phyloP scores from a whole-genome alignment of 2,888 invertebrate genomes.

The Orthosia cruda region DNA sequence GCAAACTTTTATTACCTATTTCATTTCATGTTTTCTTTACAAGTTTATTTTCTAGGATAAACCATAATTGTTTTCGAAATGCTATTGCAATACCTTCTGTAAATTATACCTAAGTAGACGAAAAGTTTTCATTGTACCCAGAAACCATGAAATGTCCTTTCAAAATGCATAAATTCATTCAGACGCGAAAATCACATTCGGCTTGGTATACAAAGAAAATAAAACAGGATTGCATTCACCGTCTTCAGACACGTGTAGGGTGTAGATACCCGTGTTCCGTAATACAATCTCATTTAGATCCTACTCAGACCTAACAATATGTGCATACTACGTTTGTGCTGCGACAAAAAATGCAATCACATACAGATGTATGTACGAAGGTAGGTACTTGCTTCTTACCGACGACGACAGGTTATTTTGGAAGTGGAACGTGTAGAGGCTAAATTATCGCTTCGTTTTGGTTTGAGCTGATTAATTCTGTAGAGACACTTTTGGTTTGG shows the following conservation, averaged over 20 bases:
- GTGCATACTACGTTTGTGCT: no score
- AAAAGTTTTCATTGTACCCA: no score
- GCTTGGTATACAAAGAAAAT: constrained; percentile 8
- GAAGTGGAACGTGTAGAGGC: no score
- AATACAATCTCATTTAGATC: constrained; percentile 39
- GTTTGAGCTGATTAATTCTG: not conserved
- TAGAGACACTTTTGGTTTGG: no score
- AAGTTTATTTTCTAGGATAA: no score
- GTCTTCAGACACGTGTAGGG: constrained; percentile 16
- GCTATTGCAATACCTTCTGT: no score
- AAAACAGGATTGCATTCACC: constrained; percentile 20
- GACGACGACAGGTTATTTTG: not conserved
- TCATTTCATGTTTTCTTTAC: no score
- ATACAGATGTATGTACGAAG: no score
- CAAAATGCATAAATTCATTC: constrained; percentile 18
- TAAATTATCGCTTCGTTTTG: constrained; percentile 4
- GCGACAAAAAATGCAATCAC: not conserved
- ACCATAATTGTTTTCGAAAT: no score
- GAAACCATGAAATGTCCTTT: not conserved
- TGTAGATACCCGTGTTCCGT: no score
- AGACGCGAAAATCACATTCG: constrained; percentile 4
- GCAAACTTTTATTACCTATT: no score
- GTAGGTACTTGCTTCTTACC: not conserved
- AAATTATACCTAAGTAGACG: no score
- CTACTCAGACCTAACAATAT: constrained; percentile 30